phyloP scores from a whole-genome alignment of 1,140 invertebrate species.

The Drosophila auraria region DNA sequence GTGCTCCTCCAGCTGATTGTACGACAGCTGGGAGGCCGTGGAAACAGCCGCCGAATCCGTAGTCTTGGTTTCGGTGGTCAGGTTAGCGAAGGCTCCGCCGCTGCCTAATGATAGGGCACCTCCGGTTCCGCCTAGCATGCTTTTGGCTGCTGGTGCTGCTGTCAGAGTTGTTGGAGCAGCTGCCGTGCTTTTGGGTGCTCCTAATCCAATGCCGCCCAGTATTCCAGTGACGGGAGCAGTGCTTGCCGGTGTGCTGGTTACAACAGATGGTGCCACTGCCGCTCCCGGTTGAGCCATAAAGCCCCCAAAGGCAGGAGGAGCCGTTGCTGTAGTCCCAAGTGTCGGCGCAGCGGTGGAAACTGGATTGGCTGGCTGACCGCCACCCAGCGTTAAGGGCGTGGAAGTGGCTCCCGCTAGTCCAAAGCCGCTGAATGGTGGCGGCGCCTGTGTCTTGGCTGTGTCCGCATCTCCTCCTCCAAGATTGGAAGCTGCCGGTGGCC shows the following conservation, averaged over 20 bases:
- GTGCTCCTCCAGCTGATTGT: slow-evolving; percentile 95
- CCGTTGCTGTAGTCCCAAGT: slow-evolving; percentile 25
- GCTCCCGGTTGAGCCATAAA: slow-evolving; percentile 39
- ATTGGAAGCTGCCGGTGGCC: slow-evolving; percentile 18
- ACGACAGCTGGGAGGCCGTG: slow-evolving; percentile 88
- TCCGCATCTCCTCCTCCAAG: slow-evolving; percentile 64
- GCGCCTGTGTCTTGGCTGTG: slow-evolving; percentile 42
- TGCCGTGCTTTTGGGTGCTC: slow-evolving; percentile 30
- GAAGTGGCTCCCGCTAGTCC: slow-evolving; percentile 28
- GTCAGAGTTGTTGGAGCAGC: slow-evolving; percentile 22
- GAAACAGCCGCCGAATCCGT: slow-evolving; percentile 63
- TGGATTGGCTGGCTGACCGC: slow-evolving; percentile 12
- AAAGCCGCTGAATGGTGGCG: slow-evolving; percentile 59
- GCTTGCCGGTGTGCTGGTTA: slow-evolving; percentile 13
- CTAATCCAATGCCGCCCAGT: slow-evolving; percentile 23
- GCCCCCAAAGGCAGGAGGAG: slow-evolving; percentile 50
- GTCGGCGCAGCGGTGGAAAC: slow-evolving; percentile 24
- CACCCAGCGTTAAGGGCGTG: slow-evolving; percentile 20
- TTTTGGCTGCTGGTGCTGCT: slow-evolving; percentile 28
- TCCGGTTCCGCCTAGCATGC: slow-evolving; percentile 41
- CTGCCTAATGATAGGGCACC: slow-evolving; percentile 26
- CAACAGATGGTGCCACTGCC: slow-evolving; percentile 30
- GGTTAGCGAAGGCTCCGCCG: slow-evolving; percentile 64
- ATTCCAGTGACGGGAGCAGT: slow-evolving; percentile 18
- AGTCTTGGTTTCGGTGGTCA: slow-evolving; percentile 68